phyloP scores from a whole-genome alignment of 1,140 invertebrate genomes.

The Oscheius sp. region DNA sequence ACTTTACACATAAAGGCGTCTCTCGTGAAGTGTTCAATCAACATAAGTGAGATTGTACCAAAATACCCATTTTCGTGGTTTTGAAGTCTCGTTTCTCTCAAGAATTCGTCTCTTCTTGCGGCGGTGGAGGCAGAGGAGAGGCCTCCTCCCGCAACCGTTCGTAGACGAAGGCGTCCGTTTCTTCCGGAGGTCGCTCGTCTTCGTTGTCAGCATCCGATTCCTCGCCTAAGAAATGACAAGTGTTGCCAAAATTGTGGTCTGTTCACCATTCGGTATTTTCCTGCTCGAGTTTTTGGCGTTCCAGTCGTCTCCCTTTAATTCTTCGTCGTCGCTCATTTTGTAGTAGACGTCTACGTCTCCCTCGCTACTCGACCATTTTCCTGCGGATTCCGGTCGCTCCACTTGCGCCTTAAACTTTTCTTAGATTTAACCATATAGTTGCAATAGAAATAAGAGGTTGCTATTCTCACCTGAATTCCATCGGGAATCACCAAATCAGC shows the following conservation, averaged over 20 bases:
- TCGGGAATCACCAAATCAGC: background rate
- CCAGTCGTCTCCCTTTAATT: slow-evolving; percentile 20
- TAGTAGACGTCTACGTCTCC: slow-evolving; percentile 38
- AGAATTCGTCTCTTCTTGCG: no score
- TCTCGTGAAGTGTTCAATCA: no score
- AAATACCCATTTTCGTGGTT: slow-evolving; percentile 5
- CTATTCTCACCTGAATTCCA: slow-evolving; percentile 1
- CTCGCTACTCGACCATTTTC: slow-evolving; percentile 30
- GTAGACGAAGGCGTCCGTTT: slow-evolving; percentile 19
- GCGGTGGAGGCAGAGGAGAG: slow-evolving; percentile 18
- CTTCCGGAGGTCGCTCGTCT: background rate
- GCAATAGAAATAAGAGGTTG: background rate
- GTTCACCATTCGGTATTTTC: background rate
- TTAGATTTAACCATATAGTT: background rate
- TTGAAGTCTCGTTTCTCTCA: no score
- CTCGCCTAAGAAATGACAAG: background rate
- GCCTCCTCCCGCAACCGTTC: slow-evolving; percentile 30
- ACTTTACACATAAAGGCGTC: no score
- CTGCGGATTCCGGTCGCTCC: slow-evolving; percentile 3
- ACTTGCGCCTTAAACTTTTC: background rate
- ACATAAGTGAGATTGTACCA: background rate
- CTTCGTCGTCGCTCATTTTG: slow-evolving; percentile 35
- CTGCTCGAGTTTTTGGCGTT: slow-evolving; percentile 10
- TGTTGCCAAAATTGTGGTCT: no score
- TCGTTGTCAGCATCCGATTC: slow-evolving; percentile 39